A percentile compares a stretch with the other conserved stretches of the same genome.
Evolutionary conservation across 2,888 invertebrate species (phyloP).

Genomic region (Yponomeuta cagnagella): DNA sequence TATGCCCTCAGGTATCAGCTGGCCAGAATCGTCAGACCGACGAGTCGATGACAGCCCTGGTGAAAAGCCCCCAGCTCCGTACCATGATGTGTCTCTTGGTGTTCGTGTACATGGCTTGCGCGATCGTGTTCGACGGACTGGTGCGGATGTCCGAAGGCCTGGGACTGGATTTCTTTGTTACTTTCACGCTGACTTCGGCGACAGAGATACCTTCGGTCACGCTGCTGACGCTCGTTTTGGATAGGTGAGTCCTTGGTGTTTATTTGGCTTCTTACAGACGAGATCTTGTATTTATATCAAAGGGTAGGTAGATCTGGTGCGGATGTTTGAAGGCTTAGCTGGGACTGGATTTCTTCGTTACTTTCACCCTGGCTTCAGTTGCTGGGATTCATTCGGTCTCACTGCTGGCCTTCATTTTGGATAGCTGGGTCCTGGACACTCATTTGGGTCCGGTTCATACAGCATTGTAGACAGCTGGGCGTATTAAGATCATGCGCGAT

Average conservation of each 20-base stretch:
- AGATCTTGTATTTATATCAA: no score
- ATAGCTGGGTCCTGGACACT: no score
- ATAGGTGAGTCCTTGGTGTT: conserved; percentile 38
- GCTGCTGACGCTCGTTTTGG: conserved; percentile 51
- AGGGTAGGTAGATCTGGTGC: no score
- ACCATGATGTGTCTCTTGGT: conserved; percentile 46
- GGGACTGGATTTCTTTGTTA: conserved; percentile 63
- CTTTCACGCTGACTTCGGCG: conserved; percentile 61
- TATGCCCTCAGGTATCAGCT: conserved; percentile 40
- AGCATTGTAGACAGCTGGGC: no score
- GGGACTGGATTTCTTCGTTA: no score
- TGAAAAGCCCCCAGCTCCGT: conserved; percentile 46
- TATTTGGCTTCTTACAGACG: no score
- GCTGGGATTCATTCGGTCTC: no score
- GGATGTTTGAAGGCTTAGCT: no score
- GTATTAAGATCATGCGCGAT: no score
- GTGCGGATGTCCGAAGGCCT: conserved; percentile 63
- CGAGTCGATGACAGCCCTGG: conserved; percentile 44
- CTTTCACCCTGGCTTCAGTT: no score
- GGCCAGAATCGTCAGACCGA: conserved; percentile 45
- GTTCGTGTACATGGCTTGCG: conserved; percentile 55
- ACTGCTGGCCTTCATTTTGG: no score
- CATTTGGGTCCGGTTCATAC: no score
- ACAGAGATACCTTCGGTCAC: conserved; percentile 66
- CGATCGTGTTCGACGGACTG: conserved; percentile 63